phyloP scores from a whole-genome alignment of 2,888 invertebrate species.

The Sminthurinus aureus region DNA sequence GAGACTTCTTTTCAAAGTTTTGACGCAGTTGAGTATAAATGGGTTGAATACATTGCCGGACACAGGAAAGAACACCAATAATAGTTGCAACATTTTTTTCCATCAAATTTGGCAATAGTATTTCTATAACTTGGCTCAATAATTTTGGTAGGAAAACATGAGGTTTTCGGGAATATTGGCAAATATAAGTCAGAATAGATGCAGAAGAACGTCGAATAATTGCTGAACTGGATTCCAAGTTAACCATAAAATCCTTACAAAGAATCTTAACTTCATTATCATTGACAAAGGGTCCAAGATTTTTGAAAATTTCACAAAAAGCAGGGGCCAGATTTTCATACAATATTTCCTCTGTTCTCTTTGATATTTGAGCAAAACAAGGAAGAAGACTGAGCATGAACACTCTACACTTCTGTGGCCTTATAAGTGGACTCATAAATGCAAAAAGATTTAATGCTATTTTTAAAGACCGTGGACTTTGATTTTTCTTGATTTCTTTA shows the following conservation, averaged over 20 bases:
- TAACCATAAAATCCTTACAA: conserved; percentile 73
- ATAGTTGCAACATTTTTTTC: conserved; percentile 54
- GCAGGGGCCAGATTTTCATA: conserved; percentile 73
- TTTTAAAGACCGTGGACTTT: conserved; percentile 73
- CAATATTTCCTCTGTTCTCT: conserved; percentile 75
- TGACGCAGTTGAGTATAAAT: conserved; percentile 48
- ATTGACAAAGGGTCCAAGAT: conserved; percentile 74
- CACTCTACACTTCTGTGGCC: conserved; percentile 78
- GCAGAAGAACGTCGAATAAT: conserved; percentile 83
- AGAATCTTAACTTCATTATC: conserved; percentile 77
- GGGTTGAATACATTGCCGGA: conserved; percentile 54
- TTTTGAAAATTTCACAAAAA: conserved; percentile 72
- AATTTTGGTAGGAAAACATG: conserved; percentile 73
- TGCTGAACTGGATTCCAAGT: conserved; percentile 73
- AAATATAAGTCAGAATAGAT: conserved; percentile 79
- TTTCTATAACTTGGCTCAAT: conserved; percentile 70
- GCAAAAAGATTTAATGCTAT: conserved; percentile 70
- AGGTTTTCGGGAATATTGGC: conserved; percentile 79
- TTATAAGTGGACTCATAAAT: conserved; percentile 53
- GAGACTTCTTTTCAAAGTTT: conserved; percentile 25
- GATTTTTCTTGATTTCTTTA: conserved; percentile 83
- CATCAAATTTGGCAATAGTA: conserved; percentile 57
- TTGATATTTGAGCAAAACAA: conserved; percentile 75
- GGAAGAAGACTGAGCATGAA: conserved; percentile 79
- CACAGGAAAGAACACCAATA: conserved; percentile 56